Evolutionary conservation across 2,113 vertebrate species (phyloP).

Genomic region (Pyrgilauda ruficollis): DNA sequence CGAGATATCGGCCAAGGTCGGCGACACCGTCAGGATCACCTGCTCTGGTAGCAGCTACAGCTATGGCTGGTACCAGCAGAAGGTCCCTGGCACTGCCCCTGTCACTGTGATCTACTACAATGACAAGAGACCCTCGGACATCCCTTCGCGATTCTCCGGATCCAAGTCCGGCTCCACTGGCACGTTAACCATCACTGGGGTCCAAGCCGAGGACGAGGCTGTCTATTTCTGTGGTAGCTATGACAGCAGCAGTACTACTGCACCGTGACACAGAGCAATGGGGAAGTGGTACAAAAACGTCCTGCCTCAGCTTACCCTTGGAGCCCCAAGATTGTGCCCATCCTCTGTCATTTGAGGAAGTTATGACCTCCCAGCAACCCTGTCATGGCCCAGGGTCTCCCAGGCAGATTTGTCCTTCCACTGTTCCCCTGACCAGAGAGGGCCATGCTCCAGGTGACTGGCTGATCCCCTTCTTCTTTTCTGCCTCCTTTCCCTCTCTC

Average conservation of each 20-base stretch:
- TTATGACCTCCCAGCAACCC: rapidly evolving
- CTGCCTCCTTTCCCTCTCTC: neutral
- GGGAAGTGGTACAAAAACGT: neutral
- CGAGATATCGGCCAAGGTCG: rapidly evolving
- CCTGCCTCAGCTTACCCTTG: neutral
- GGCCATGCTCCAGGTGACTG: neutral
- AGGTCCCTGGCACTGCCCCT: neutral
- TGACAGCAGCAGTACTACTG: neutral
- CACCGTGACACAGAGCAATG: neutral
- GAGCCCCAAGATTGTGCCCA: neutral
- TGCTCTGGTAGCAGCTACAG: rapidly evolving
- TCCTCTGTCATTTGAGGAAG: neutral
- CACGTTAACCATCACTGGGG: constrained; percentile 14
- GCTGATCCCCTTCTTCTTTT: neutral
- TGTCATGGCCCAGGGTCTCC: neutral
- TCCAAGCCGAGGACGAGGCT: constrained; percentile 19
- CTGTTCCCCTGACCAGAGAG: neutral
- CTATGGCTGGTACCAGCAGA: neutral
- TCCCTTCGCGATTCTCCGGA: neutral
- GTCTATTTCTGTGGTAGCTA: neutral
- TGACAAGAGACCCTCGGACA: rapidly evolving
- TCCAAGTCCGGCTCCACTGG: rapidly evolving
- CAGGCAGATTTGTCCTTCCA: neutral
- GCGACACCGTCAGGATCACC: rapidly evolving
- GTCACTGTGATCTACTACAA: rapidly evolving